Evolutionary conservation across 2,888 invertebrate species (phyloP).

Genomic region (Germaria angustata): DNA sequence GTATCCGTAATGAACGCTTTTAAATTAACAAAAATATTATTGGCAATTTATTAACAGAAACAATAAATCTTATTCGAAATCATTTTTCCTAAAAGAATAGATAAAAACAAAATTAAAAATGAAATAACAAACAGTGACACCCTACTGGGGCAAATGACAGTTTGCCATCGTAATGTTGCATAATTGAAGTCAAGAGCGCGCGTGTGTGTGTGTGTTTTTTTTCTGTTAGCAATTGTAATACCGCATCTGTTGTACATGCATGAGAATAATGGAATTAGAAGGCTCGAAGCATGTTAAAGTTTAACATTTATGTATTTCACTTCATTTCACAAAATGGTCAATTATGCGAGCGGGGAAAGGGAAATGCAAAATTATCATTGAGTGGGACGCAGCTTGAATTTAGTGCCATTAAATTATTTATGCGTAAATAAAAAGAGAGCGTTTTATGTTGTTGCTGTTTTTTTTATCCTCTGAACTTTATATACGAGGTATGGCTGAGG

Average conservation of each 20-base stretch:
- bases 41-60: conserved; percentile 61
- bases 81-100: background rate
- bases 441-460: background rate
- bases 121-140: conserved; percentile 51
- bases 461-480: background rate
- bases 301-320: background rate
- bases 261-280: conserved; percentile 39
- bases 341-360: background rate
- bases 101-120: background rate
- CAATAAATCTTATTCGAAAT: conserved; percentile 62
- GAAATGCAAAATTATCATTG: conserved; percentile 24
- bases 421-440: conserved; percentile 23
- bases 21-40: conserved; percentile 67
- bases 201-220: background rate
- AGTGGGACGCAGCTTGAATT: conserved; percentile 47
- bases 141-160: conserved; percentile 68
- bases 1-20: conserved; percentile 45
- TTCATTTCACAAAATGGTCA: conserved; percentile 18
- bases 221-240: conserved; percentile 1
- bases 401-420: conserved; percentile 13
- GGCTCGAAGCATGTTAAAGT: conserved; percentile 27
- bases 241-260: conserved; percentile 14
- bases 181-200: conserved; percentile 50
- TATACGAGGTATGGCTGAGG: background rate
- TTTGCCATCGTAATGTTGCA: conserved; percentile 63